Evolutionary conservation across 2,113 vertebrate genomes (phyloP).

Genomic region (Pomatorhinus ruficollis): DNA sequence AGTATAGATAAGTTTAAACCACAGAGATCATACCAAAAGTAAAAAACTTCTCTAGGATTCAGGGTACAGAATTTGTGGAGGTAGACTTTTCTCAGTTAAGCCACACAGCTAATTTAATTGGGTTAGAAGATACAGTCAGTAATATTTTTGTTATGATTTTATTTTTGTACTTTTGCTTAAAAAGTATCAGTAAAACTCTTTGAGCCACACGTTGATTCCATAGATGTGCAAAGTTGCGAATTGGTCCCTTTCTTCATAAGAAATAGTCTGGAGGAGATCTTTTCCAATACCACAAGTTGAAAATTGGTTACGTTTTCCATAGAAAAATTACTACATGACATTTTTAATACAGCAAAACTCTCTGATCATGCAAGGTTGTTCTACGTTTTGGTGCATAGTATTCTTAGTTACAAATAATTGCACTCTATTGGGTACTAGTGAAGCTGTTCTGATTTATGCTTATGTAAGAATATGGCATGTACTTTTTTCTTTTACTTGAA

Average conservation of each 20-base stretch:
- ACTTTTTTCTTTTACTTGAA: background rate
- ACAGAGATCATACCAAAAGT: background rate
- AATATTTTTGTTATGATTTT: background rate
- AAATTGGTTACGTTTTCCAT: background rate
- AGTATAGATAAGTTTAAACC: background rate
- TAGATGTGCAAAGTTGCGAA: background rate
- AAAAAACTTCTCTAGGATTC: background rate
- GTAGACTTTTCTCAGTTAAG: background rate
- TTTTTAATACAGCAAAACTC: background rate
- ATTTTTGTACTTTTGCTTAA: background rate
- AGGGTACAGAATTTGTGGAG: background rate
- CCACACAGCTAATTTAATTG: background rate
- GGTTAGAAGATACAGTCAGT: background rate
- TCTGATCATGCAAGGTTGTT: background rate
- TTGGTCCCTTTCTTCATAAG: background rate
- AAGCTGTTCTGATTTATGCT: background rate
- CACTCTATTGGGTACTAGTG: fast-evolving
- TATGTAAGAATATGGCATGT: background rate
- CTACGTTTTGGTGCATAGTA: background rate
- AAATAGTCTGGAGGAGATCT: background rate
- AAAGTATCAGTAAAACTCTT: background rate
- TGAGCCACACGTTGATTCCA: background rate
- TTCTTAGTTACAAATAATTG: background rate
- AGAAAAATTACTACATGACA: background rate
- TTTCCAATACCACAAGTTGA: background rate